Percentiles rank a stretch among this genome's conserved stretches.
Conservation (phyloP, 2,797 vertebrate genomes). For the Pangasius krempfi region DNA sequence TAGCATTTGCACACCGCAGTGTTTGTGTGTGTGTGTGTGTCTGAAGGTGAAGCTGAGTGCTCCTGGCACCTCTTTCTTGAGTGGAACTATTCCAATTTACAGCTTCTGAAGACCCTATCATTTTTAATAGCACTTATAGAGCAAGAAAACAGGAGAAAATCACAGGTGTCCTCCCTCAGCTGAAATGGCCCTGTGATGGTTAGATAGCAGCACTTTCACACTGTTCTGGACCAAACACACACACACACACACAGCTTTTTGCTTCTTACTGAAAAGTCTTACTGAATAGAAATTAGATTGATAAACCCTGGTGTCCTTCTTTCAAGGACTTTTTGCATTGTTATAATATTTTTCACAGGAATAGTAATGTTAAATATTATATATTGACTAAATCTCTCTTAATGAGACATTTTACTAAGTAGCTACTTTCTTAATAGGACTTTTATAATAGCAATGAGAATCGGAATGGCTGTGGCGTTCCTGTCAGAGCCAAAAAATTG, state of each 20-base stretch:
- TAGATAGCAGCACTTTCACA: constrained; percentile 42
- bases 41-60: constrained; percentile 24
- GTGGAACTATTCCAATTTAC: constrained; percentile 47
- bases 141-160: constrained; percentile 44
- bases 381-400: neutral
- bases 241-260: neutral
- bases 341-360: neutral
- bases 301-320: neutral
- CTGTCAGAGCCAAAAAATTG: neutral
- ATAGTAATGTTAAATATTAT: neutral
- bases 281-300: neutral
- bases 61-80: constrained; percentile 44
- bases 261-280: constrained; percentile 7
- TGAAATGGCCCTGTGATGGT: constrained; percentile 31
- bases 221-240: constrained; percentile 3
- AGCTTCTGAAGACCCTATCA: constrained; percentile 46
- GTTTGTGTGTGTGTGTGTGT: constrained; percentile 3
- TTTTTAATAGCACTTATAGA: constrained; percentile 52
- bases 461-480: neutral
- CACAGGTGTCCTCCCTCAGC: constrained; percentile 26
- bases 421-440: neutral
- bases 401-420: neutral
- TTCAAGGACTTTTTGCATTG: neutral
- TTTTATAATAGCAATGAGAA: neutral
- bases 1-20: neutral